A percentile compares a stretch with the other conserved stretches of the same genome.
These are phyloP conservation scores for Eutolmus rufibarbis DNA, from an alignment of 2,888 invertebrate species.

Conservation along the genomic window DNA sequence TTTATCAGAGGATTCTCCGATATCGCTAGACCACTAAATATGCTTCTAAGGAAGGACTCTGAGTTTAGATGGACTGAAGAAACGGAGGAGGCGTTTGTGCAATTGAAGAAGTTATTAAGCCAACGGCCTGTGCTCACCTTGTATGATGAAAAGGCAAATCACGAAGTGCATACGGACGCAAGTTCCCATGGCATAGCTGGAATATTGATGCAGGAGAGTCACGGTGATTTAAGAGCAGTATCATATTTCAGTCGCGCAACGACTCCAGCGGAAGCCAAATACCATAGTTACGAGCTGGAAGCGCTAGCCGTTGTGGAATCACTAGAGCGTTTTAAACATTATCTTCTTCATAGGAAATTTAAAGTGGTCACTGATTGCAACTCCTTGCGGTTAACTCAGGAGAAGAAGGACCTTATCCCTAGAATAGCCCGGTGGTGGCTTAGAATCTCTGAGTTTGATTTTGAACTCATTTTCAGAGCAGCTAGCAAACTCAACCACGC, in stretches of 20 bases:
- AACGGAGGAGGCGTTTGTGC: not conserved
- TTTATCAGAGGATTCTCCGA: not conserved
- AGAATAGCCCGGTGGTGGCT: not conserved
- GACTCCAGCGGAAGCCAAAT: not conserved
- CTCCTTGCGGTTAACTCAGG: not conserved
- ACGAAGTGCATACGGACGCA: not conserved
- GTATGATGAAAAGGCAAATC: not conserved
- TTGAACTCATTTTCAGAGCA: not conserved
- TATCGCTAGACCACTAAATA: not conserved
- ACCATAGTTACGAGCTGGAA: not conserved
- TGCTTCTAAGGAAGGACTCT: not conserved
- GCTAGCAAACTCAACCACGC: not conserved
- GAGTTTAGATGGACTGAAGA: not conserved
- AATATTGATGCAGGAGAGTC: not conserved
- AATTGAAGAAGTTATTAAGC: not conserved
- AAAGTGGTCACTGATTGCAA: not conserved
- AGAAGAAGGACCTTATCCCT: not conserved
- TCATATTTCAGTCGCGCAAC: not conserved
- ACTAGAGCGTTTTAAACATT: not conserved
- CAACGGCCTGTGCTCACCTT: not conserved
- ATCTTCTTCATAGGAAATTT: not conserved
- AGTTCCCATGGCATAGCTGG: slow-evolving; percentile 1
- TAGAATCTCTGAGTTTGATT: not conserved
- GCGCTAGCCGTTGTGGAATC: not conserved
- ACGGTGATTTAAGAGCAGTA: not conserved